A percentile compares a stretch with the other conserved stretches of the same genome.
Conservation (phyloP, 2,797 vertebrate species). For the Chrosomus eos region DNA sequence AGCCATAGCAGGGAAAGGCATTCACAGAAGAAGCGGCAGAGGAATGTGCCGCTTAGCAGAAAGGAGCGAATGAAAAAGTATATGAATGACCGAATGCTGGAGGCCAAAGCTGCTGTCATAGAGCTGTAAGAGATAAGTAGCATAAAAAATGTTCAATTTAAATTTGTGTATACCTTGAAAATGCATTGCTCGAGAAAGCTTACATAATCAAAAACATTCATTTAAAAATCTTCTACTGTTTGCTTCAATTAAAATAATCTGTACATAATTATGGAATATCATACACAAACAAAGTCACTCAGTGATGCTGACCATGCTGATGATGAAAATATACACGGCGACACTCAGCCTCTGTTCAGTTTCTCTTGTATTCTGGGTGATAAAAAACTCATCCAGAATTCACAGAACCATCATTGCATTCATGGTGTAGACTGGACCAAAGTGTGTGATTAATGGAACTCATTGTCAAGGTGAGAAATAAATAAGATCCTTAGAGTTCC, state of each 20-base stretch:
- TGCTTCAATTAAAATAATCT: neutral
- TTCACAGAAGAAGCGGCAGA: conserved; percentile 73
- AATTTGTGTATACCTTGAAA: neutral
- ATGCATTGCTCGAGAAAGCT: neutral
- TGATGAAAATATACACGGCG: neutral
- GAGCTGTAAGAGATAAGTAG: conserved; percentile 72
- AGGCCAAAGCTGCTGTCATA: conserved; percentile 74
- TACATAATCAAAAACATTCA: neutral
- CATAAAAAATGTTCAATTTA: neutral
- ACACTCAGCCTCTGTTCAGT: too few species aligned
- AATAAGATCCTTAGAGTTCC: too few species aligned
- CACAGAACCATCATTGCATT: too few species aligned
- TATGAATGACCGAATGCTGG: conserved; percentile 74
- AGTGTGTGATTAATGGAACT: too few species aligned
- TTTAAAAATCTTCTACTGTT: neutral
- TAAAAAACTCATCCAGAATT: too few species aligned
- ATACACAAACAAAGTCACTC: neutral
- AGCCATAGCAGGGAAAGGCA: conserved; percentile 68
- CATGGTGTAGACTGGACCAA: too few species aligned
- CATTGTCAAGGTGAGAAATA: too few species aligned
- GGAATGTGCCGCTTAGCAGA: conserved; percentile 68
- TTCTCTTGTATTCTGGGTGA: too few species aligned
- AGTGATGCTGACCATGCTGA: neutral
- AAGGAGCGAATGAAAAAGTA: conserved; percentile 75
- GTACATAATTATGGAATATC: neutral